Percentiles rank a stretch among this genome's conserved stretches.
Conservation (phyloP, 2,797 vertebrate species). For the Bufotes viridis region DNA sequence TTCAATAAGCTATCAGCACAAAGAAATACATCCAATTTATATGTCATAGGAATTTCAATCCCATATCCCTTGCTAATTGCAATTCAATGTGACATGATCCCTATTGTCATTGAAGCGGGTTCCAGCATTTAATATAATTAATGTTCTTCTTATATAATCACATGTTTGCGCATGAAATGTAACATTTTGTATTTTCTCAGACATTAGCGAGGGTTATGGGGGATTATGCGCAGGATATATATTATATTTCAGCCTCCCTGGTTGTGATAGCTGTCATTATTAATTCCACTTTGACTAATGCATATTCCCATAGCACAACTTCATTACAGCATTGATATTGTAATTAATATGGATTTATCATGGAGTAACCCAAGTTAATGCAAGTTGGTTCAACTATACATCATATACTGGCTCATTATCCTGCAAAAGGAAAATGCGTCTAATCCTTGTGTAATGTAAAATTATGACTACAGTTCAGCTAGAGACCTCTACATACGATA, state of each 20-base stretch:
- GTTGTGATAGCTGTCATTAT: conserved; percentile 65
- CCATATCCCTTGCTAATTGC: neutral
- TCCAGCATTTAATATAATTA: conserved; percentile 18
- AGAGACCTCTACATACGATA: neutral
- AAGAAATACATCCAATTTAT: neutral
- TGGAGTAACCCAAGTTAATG: conserved; percentile 70
- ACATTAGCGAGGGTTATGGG: conserved; percentile 21
- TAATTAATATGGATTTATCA: conserved; percentile 80
- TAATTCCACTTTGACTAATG: conserved; percentile 75
- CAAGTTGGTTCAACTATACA: conserved; percentile 62
- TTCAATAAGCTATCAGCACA: conserved; percentile 21
- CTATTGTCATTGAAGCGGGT: conserved; percentile 7
- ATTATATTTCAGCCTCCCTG: conserved; percentile 23
- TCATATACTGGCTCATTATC: conserved; percentile 52
- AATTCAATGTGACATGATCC: conserved; percentile 4
- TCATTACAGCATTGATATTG: conserved; percentile 78
- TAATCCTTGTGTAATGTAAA: conserved; percentile 44
- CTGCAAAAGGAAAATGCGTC: conserved; percentile 24
- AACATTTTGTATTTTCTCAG: conserved; percentile 25
- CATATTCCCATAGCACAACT: conserved; percentile 75
- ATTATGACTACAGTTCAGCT: neutral
- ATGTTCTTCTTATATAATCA: conserved; percentile 11
- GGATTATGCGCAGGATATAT: conserved; percentile 26
- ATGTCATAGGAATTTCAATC: conserved; percentile 20
- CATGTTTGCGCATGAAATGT: conserved; percentile 18